A percentile compares a stretch with the other conserved stretches of the same genome.
These are phyloP conservation scores for Sebastes diaconus DNA, from an alignment of 2,797 vertebrate genomes.

Conservation along the genomic window DNA sequence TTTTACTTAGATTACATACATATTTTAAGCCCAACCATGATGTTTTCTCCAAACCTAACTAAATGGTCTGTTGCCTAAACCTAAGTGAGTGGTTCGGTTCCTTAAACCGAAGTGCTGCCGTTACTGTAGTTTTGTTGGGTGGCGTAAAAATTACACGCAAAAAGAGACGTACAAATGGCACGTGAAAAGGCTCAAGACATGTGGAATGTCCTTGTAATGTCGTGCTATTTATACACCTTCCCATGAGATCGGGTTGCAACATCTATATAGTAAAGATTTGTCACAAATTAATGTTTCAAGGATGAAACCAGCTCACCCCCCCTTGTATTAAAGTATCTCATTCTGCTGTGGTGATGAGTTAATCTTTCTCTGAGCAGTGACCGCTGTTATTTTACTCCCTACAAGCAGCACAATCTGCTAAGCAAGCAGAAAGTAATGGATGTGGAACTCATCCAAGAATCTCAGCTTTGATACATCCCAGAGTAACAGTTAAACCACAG, in stretches of 20 bases:
- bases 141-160: no score
- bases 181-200: no score
- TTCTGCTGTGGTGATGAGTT: neutral
- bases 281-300: neutral
- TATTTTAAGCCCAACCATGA: neutral
- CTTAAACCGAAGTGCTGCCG: no score
- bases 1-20: no score
- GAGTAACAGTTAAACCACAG: slow-evolving; percentile 53
- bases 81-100: no score
- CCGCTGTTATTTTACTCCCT: slow-evolving; percentile 7
- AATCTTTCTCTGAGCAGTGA: neutral
- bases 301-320: neutral
- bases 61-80: no score
- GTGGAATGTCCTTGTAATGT: no score
- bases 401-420: slow-evolving; percentile 30
- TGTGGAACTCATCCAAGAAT: slow-evolving; percentile 45
- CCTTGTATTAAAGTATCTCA: neutral
- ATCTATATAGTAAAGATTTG: neutral
- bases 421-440: slow-evolving; percentile 40
- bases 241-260: no score
- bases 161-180: no score
- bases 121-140: no score
- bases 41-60: neutral
- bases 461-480: slow-evolving; percentile 50
- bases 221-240: no score